phyloP scores from a whole-genome alignment of 2,888 invertebrate genomes.

The Leistus spinibarbis region DNA sequence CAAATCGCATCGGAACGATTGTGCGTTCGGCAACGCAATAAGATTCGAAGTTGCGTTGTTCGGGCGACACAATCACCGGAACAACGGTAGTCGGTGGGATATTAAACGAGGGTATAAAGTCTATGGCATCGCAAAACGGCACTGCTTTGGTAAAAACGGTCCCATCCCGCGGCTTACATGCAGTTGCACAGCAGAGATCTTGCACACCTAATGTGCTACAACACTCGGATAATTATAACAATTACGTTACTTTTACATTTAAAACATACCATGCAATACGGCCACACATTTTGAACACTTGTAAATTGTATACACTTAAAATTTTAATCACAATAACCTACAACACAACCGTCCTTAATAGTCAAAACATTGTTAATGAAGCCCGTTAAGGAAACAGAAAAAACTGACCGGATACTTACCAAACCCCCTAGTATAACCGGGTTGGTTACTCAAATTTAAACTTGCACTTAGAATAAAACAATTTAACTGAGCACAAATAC shows the following conservation, averaged over 20 bases:
- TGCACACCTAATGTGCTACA: slow-evolving; percentile 12
- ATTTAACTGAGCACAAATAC: too few species aligned
- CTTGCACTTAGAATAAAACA: too few species aligned
- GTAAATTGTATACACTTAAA: background rate
- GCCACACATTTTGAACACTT: slow-evolving; percentile 21
- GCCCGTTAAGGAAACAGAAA: too few species aligned
- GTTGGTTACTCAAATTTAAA: too few species aligned
- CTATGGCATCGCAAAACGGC: background rate
- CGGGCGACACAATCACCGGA: slow-evolving; percentile 14
- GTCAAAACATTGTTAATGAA: background rate
- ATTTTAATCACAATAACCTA: background rate
- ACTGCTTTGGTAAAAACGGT: slow-evolving; percentile 12
- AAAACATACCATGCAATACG: slow-evolving; percentile 11
- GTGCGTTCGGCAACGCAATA: background rate
- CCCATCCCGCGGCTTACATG: background rate
- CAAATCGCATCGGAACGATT: slow-evolving; percentile 24
- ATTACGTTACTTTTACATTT: background rate
- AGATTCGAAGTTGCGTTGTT: background rate
- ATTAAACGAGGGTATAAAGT: slow-evolving; percentile 5
- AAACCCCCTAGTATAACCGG: too few species aligned
- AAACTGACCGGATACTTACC: too few species aligned
- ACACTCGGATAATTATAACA: background rate
- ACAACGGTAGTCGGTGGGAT: slow-evolving; percentile 21
- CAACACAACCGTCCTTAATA: background rate
- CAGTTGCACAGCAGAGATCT: slow-evolving; percentile 18